Conservation (phyloP, 2,888 invertebrate genomes). For the Agriopis marginaria region DNA sequence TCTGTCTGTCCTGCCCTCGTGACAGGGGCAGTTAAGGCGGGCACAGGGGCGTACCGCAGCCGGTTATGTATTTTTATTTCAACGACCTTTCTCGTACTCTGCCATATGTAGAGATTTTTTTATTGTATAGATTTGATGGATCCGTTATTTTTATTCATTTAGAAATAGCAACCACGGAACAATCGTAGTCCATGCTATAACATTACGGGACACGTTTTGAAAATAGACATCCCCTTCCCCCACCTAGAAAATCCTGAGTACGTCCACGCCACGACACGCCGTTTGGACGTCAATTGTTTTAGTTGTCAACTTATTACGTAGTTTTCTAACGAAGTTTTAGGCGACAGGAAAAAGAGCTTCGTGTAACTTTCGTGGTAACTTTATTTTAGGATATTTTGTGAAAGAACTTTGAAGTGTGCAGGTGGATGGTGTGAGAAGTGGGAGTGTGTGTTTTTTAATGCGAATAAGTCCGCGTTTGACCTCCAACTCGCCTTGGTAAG, state of each 20-base stretch:
- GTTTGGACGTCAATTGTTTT: conserved; percentile 40
- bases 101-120: no score
- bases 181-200: no score
- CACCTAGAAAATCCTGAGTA: neutral
- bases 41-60: neutral
- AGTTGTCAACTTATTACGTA: conserved; percentile 36
- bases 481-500: no score
- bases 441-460: no score
- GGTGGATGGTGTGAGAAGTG: neutral
- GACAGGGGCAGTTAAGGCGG: conserved; percentile 1
- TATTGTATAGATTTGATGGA: no score
- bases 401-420: neutral
- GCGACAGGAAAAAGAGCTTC: conserved; percentile 21
- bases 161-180: no score
- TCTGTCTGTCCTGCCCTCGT: conserved; percentile 31
- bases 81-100: neutral
- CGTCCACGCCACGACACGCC: conserved; percentile 17
- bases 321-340: conserved; percentile 31
- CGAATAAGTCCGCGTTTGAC: no score
- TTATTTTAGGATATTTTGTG: conserved; percentile 9
- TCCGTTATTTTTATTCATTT: no score
- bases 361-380: conserved; percentile 15
- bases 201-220: no score
- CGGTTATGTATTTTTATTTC: neutral
- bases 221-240: no score